Conservation (phyloP, 2,888 invertebrate species). For the Dynastes hyllus region DNA sequence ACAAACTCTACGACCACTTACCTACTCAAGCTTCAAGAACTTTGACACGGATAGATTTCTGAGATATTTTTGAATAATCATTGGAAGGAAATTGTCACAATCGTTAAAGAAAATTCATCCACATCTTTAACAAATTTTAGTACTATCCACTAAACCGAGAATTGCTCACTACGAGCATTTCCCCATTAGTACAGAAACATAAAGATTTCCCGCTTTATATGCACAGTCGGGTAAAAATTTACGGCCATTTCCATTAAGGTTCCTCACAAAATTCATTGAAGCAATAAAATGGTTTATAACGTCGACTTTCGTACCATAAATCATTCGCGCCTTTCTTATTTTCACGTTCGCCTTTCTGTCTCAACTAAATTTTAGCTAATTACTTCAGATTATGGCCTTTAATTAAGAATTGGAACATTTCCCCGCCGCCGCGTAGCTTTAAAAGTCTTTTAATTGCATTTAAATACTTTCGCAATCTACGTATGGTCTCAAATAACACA, state of each 20-base stretch:
- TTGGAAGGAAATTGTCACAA: too few species aligned
- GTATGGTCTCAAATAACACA: too few species aligned
- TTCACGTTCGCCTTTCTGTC: background rate
- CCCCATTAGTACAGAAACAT: background rate
- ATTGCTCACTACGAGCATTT: background rate
- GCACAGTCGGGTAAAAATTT: conserved; percentile 3
- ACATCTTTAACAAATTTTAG: background rate
- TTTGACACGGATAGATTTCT: too few species aligned
- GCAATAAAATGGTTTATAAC: conserved; percentile 6
- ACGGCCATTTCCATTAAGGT: background rate
- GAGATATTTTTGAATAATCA: too few species aligned
- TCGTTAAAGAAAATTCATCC: background rate
- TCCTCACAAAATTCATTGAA: conserved; percentile 3
- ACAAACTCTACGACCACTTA: too few species aligned
- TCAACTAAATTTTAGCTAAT: conserved; percentile 10
- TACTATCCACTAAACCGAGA: background rate
- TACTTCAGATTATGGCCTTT: conserved; percentile 9
- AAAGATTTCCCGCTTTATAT: conserved; percentile 12
- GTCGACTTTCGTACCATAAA: background rate
- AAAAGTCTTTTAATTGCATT: background rate
- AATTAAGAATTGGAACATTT: conserved; percentile 6
- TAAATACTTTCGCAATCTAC: too few species aligned
- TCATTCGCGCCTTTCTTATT: conserved; percentile 26
- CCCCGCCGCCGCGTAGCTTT: background rate
- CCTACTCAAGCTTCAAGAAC: too few species aligned